Conservation (phyloP, 92 coral and sea anemone species). For the Porites cylindrica region DNA sequence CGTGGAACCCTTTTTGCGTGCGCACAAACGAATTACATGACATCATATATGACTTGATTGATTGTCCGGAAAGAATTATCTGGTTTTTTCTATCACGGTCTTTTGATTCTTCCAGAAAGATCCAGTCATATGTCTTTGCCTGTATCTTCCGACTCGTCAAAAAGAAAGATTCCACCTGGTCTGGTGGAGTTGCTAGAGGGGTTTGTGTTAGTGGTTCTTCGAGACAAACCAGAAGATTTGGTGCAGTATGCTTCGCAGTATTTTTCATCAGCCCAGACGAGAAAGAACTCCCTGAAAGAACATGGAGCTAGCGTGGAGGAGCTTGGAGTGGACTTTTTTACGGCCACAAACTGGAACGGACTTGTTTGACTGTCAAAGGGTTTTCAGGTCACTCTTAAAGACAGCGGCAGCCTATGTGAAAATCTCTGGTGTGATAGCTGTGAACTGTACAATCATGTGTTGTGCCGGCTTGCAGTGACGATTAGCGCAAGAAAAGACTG, state of each 20-base stretch:
- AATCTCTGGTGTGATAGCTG: not conserved
- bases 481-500: not conserved
- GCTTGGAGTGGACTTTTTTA: conserved; percentile 82
- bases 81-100: too few species aligned
- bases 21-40: too few species aligned
- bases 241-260: conserved; percentile 83
- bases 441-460: not conserved
- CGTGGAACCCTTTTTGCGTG: too few species aligned
- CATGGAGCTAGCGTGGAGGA: conserved; percentile 80
- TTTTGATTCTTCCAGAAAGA: too few species aligned
- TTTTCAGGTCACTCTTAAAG: not conserved
- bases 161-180: conserved; percentile 76
- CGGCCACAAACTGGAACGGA: conserved; percentile 82
- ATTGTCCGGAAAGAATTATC: too few species aligned
- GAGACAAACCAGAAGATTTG: conserved; percentile 85
- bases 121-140: not conserved
- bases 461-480: too few species aligned
- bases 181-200: conserved; percentile 93
- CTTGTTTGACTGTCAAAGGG: conserved; percentile 30
- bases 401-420: not conserved
- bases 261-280: conserved; percentile 62
- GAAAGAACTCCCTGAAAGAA: conserved; percentile 65
- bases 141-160: conserved; percentile 10
- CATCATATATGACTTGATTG: too few species aligned
- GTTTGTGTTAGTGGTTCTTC: conserved; percentile 81